Conservation (phyloP, 1,140 invertebrate species). For the Sminthurides bifidus region DNA sequence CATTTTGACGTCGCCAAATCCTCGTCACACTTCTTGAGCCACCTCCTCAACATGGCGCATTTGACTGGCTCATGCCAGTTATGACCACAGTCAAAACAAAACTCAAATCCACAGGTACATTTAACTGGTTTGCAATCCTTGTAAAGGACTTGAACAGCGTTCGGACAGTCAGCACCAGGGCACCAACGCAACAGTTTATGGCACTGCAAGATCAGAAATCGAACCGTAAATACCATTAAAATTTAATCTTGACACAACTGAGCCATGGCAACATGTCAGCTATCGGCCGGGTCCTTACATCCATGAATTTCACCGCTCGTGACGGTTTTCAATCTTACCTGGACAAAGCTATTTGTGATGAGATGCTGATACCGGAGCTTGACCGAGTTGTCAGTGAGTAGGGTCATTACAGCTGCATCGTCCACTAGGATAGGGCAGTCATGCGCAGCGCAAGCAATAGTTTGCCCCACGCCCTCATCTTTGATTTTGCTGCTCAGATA, state of each 20-base stretch:
- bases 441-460: slow-evolving; percentile 46
- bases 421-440: slow-evolving; percentile 48
- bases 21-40: slow-evolving; percentile 57
- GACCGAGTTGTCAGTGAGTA: slow-evolving; percentile 43
- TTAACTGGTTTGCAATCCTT: slow-evolving; percentile 79
- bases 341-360: slow-evolving; percentile 21
- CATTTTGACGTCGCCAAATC: slow-evolving; percentile 56
- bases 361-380: slow-evolving; percentile 36
- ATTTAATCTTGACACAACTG: neutral
- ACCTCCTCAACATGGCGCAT: slow-evolving; percentile 46
- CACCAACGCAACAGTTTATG: slow-evolving; percentile 93
- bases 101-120: slow-evolving; percentile 74
- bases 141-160: slow-evolving; percentile 85
- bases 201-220: slow-evolving; percentile 47
- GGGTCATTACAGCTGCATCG: slow-evolving; percentile 46
- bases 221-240: neutral
- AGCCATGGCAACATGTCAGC: neutral
- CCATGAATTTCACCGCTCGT: too few relatives aligned
- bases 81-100: slow-evolving; percentile 50
- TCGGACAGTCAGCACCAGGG: slow-evolving; percentile 86
- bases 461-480: slow-evolving; percentile 44
- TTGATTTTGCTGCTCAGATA: slow-evolving; percentile 50
- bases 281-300: too few relatives aligned
- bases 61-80: slow-evolving; percentile 53
- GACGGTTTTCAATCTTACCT: too few relatives aligned